Evolutionary conservation across 2,888 invertebrate genomes (phyloP).

Genomic region (Protophormia terraenovae): DNA sequence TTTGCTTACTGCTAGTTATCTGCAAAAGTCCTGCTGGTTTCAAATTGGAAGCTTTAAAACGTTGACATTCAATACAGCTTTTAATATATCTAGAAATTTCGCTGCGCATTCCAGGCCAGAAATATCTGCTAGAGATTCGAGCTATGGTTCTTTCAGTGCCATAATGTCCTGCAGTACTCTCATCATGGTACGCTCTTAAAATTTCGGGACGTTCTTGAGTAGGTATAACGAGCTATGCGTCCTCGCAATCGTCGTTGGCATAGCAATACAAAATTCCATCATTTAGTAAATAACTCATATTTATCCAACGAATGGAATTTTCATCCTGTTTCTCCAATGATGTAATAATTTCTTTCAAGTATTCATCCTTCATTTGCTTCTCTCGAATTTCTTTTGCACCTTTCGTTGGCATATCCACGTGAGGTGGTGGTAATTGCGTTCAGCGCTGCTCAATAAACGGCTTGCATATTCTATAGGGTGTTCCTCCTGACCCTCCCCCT

Average conservation of each 20-base stretch:
- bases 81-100: constrained; percentile 50
- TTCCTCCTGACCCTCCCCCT: constrained; percentile 66
- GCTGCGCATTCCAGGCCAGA: constrained; percentile 63
- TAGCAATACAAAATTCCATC: constrained; percentile 53
- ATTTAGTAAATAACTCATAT: constrained; percentile 13
- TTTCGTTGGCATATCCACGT: constrained; percentile 40
- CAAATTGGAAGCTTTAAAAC: constrained; percentile 62
- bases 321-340: constrained; percentile 26
- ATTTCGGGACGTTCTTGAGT: constrained; percentile 34
- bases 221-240: constrained; percentile 50
- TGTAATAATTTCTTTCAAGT: neutral
- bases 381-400: constrained; percentile 37
- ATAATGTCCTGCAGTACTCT: constrained; percentile 65
- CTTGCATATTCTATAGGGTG: constrained; percentile 70
- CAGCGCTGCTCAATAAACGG: constrained; percentile 70
- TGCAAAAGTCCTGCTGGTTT: constrained; percentile 68
- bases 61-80: constrained; percentile 60
- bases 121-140: constrained; percentile 56
- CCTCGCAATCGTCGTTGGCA: constrained; percentile 38
- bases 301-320: neutral
- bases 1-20: constrained; percentile 54
- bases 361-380: constrained; percentile 24
- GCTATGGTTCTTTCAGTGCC: constrained; percentile 57
- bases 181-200: constrained; percentile 60
- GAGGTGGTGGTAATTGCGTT: constrained; percentile 76